Evolutionary conservation across 1,140 invertebrate species (phyloP), one percentile per base, ranked within the genome.

Genomic region (Conus betulinus): DNA sequence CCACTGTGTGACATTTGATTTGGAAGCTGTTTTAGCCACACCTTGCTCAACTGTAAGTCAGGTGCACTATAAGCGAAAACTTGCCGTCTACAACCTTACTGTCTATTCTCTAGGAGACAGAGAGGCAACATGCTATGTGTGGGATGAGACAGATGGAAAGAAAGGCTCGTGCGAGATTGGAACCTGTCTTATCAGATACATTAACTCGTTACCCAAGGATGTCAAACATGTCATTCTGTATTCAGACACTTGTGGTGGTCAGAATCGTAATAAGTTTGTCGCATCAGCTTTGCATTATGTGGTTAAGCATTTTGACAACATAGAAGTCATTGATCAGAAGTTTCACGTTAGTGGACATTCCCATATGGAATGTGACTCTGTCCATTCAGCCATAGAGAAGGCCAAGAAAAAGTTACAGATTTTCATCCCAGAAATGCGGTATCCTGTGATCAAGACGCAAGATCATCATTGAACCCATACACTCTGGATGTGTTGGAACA

Each of bases 271-370:
- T 57, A 53, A 89, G 57, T 85, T 87, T 84, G 87, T 91, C 8
- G 84, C 87, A 71, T 27, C 76, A 51, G 78, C 84, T 63, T 67
- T 87, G 52, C 74, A 76, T 79, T 55, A 57, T 39, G 39, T 82
- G 63, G 87, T 63, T 57, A 84, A 15, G 60, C 82, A 84, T 55
- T 57, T 63, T 57, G 60, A 55, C 23, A 55, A 84, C 6, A 84
- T 55, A 52, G 57, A 85, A 71, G 20, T 52, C 15, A 88, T 91
- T 27, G 85, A 83, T 81, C 90, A 90, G 25, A 91, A 91, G 27
- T 91, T 85, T 83, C 79, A 90, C 3, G 90, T 90, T 79, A 85
- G 57, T 52, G 89, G 90, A 25, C 90, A 91, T 84, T 88, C 89
- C 23, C 83, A 91, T 71, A 88, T 89, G 87, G 90, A 91, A 86